Conservation (phyloP, 2,888 invertebrate species). For the Lottia gigantea region DNA sequence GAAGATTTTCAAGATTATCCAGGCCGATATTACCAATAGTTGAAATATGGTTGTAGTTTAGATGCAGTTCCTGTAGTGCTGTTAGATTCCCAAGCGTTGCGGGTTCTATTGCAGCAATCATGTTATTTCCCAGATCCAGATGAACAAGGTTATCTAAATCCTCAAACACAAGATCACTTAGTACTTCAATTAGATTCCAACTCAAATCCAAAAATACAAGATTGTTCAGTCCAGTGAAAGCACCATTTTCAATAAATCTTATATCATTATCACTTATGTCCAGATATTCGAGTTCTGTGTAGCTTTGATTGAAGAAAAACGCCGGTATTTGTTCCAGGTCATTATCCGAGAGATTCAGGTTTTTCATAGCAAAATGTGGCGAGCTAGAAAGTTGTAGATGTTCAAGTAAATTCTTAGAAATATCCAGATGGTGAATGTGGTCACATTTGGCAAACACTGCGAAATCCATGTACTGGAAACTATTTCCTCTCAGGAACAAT, state of each 20-base stretch:
- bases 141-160: slow-evolving; percentile 12
- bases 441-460: slow-evolving; percentile 11
- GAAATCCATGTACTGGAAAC: slow-evolving; percentile 11
- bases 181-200: slow-evolving; percentile 15
- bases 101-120: not conserved
- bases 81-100: slow-evolving; percentile 11
- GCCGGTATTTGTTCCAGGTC: slow-evolving; percentile 11
- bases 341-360: slow-evolving; percentile 19
- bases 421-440: slow-evolving; percentile 13
- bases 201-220: slow-evolving; percentile 11
- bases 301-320: not conserved
- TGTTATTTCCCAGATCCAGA: slow-evolving; percentile 16
- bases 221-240: slow-evolving; percentile 5
- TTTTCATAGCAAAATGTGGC: slow-evolving; percentile 4
- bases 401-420: slow-evolving; percentile 13
- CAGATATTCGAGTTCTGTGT: slow-evolving; percentile 4
- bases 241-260: not conserved
- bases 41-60: slow-evolving; percentile 19
- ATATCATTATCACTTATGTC: slow-evolving; percentile 21
- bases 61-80: slow-evolving; percentile 13
- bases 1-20: not conserved
- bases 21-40: not conserved
- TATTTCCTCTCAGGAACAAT: slow-evolving; percentile 14
- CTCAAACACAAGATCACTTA: not conserved
- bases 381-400: not conserved